These are phyloP conservation scores for Xyliphius kryptos DNA, from an alignment of 2,113 vertebrate species.

Conservation along the genomic window DNA sequence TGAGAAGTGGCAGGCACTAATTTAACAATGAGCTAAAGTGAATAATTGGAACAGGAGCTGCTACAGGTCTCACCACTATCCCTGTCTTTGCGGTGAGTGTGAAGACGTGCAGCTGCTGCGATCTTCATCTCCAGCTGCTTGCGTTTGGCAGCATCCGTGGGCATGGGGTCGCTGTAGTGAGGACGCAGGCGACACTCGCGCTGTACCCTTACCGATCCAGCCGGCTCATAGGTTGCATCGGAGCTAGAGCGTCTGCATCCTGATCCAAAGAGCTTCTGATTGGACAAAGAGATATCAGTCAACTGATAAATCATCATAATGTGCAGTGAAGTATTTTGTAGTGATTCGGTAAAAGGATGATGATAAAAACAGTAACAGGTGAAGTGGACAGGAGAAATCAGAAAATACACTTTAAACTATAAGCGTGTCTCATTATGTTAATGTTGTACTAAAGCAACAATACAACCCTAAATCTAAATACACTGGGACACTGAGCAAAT, in stretches of 20 bases:
- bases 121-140: slow-evolving; percentile 90
- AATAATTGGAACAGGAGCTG: not conserved
- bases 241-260: slow-evolving; percentile 80
- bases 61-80: slow-evolving; percentile 57
- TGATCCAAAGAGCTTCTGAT: slow-evolving; percentile 56
- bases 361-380: no score
- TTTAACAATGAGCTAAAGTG: not conserved
- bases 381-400: no score
- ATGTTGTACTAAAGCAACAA: no score
- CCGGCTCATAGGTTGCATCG: slow-evolving; percentile 70
- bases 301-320: slow-evolving; percentile 2
- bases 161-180: slow-evolving; percentile 83
- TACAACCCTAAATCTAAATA: no score
- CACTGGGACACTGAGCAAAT: no score
- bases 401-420: no score
- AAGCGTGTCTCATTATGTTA: no score
- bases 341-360: no score
- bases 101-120: slow-evolving; percentile 71
- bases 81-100: slow-evolving; percentile 70
- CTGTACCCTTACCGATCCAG: slow-evolving; percentile 72
- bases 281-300: slow-evolving; percentile 46
- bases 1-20: no score
- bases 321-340: not conserved
- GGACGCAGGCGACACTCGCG: slow-evolving; percentile 78
- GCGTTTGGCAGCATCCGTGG: slow-evolving; percentile 75